Evolutionary conservation across 2,113 vertebrate genomes (phyloP), one percentile per base, ranked within the genome.

Genomic region (Cephalopholis sonnerati): DNA sequence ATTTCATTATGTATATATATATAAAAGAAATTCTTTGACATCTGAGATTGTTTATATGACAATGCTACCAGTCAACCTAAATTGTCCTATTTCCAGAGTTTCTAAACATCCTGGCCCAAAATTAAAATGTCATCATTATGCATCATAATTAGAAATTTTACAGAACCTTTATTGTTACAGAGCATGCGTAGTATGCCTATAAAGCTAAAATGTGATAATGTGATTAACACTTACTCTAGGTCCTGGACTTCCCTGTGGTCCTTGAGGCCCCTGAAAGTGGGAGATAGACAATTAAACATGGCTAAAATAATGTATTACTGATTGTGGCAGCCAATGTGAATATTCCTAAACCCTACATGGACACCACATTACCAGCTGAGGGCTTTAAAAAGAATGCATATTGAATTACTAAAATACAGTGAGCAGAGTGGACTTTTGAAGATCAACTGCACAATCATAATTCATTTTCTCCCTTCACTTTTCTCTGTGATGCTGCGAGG

Each of bases 211-310:
- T 18, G 18, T 32, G 51, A 68, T 25, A 65, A 12, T 20, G 15
- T 58, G 10, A 27, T 39, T 12, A 24, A 77, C 8, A 96, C 98
- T 97, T 94, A 99, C 98, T 86, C 96, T 97, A 77, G 94, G 97
- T 39, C 98, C 98, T 86, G 97, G 95, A 84, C 84, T 95, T 76
- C 98, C 98, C 76, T 84, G 94, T 54, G 93, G 96, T 88, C 98
- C 98, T 93, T 96, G 97, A 84, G 96, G 97, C 51, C 98, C 98
- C 98, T 99, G 86, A 54, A 84, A 93, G 36, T 91, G 88, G 27
- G 50, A 83, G 32, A 75, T 32, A 53, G 6, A 69, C 27, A 11
- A 29, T 73, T 77, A 69, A 84, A 69, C 20, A 79, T 53, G 18
- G 15, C 3, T 16, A n/a, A 57, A 59, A 50, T 20, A 0, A 61